Conservation (phyloP, 2,797 vertebrate species). For the Chelon labrosus region DNA sequence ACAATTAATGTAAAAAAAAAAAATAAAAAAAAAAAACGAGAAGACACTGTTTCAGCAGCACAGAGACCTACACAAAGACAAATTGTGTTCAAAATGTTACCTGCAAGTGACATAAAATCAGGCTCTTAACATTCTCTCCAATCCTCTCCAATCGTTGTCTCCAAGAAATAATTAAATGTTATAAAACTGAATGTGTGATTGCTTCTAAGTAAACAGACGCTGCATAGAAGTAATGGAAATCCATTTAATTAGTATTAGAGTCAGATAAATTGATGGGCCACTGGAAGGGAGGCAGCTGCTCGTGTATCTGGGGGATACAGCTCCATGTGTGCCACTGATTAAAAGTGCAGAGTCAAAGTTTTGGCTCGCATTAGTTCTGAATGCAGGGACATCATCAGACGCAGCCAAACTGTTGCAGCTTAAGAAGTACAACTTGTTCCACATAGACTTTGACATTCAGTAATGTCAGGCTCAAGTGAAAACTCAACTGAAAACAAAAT, state of each 20-base stretch:
- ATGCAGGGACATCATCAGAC: conserved; percentile 11
- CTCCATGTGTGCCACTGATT: conserved; percentile 14
- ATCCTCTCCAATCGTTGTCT: background rate
- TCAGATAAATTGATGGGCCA: conserved; percentile 16
- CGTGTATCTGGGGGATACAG: conserved; percentile 6
- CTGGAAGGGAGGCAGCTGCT: background rate
- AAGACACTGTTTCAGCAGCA: too few relatives aligned
- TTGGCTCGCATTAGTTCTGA: background rate
- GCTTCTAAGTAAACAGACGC: conserved; percentile 11
- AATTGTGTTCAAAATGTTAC: too few relatives aligned
- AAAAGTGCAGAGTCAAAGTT: conserved; percentile 38
- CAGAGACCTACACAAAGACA: too few relatives aligned
- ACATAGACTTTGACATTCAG: background rate
- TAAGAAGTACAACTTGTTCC: background rate
- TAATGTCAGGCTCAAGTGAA: background rate
- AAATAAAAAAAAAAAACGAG: too few relatives aligned
- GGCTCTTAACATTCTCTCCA: background rate
- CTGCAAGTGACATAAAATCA: background rate
- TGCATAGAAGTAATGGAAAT: conserved; percentile 12
- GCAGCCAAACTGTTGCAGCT: background rate
- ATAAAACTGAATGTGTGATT: background rate
- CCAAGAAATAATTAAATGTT: background rate
- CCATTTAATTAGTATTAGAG: conserved; percentile 26
- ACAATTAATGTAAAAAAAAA: too few relatives aligned
- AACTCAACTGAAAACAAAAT: background rate